Percentiles rank a stretch among this genome's conserved stretches.
phyloP scores from a whole-genome alignment of 2,888 invertebrate species.

The Amblyteles armatorius region DNA sequence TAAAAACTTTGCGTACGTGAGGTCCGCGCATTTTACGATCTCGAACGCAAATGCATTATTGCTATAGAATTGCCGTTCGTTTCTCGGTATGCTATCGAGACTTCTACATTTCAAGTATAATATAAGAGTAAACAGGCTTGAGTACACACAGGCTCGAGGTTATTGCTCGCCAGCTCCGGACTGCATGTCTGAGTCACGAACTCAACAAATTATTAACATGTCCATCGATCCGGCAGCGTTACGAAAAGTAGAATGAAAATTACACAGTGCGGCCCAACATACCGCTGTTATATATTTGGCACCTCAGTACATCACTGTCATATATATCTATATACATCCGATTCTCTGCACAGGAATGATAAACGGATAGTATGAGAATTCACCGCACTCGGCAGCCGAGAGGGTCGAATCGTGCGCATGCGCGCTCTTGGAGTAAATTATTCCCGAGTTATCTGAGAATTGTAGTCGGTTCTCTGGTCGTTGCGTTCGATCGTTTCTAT shows the following conservation, averaged over 20 bases:
- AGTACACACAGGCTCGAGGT: neutral
- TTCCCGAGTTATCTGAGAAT: neutral
- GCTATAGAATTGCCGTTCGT: neutral
- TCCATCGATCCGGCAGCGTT: conserved; percentile 20
- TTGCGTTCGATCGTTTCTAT: conserved; percentile 2
- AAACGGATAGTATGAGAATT: neutral
- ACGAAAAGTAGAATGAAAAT: conserved; percentile 17
- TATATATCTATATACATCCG: neutral
- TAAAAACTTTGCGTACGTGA: neutral
- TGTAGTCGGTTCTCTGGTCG: neutral
- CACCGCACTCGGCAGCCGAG: neutral
- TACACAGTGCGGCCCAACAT: neutral
- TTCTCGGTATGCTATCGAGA: neutral
- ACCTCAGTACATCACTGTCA: no score
- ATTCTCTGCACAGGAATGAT: neutral
- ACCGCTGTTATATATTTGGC: no score
- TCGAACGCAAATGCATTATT: no score
- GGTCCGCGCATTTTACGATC: no score
- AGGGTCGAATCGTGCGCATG: neutral
- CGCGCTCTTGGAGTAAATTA: neutral
- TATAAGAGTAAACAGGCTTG: neutral
- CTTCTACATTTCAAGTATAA: neutral
- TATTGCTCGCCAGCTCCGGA: neutral
- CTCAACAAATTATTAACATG: neutral
- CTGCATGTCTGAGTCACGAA: conserved; percentile 4